Percentiles rank a stretch among this genome's conserved stretches.
Conservation (phyloP, 2,797 vertebrate species). For the Liparis tanakae region DNA sequence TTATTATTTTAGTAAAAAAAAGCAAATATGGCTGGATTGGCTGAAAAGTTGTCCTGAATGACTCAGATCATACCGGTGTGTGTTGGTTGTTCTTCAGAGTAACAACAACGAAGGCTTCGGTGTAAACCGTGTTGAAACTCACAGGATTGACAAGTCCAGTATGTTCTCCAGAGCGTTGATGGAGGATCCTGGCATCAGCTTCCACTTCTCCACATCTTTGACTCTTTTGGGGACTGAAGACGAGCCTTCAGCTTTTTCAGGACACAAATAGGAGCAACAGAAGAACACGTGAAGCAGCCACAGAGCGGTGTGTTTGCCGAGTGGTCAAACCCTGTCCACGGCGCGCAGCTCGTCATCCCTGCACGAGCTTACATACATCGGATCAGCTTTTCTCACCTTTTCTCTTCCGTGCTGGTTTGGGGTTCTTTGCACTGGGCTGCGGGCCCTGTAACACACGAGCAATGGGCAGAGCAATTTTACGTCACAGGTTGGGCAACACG, state of each 20-base stretch:
- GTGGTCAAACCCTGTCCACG: neutral
- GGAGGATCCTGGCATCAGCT: constrained; percentile 57
- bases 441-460: constrained; percentile 26
- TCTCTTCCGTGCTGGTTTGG: constrained; percentile 36
- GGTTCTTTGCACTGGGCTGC: neutral
- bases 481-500: neutral
- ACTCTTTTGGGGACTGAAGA: constrained; percentile 37
- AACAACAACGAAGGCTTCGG: neutral
- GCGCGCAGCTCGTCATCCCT: neutral
- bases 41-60: neutral
- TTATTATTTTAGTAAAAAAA: neutral
- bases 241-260: constrained; percentile 17
- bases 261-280: neutral
- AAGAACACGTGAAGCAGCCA: neutral
- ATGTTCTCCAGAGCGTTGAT: constrained; percentile 74
- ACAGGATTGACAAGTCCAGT: constrained; percentile 79
- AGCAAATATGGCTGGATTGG: neutral
- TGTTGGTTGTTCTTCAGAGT: neutral
- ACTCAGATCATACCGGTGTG: neutral
- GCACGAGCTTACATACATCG: neutral
- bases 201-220: constrained; percentile 68
- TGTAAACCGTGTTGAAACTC: constrained; percentile 51
- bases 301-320: neutral
- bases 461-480: neutral
- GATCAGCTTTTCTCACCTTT: constrained; percentile 56